Percentiles rank a stretch among this genome's conserved stretches.
Evolutionary conservation across 2,797 vertebrate species (phyloP).

Genomic region (Thunnus albacares): DNA sequence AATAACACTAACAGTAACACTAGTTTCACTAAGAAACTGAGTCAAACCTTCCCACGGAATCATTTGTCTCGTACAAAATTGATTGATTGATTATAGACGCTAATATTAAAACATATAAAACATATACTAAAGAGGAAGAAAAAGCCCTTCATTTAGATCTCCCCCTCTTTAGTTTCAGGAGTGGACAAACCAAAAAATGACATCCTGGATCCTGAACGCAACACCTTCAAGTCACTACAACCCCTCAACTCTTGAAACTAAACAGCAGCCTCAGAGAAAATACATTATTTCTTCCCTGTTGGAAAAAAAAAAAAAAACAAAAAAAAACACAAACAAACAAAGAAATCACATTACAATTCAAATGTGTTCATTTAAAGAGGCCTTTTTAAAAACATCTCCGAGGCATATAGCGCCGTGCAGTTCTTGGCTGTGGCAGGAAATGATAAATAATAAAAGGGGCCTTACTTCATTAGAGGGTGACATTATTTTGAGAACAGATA

Average conservation of each 20-base stretch:
- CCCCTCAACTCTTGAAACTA: constrained; percentile 35
- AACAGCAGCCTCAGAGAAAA: constrained; percentile 71
- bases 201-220: constrained; percentile 5
- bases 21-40: not conserved
- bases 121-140: too few relatives aligned
- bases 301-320: not conserved
- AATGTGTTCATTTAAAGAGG: constrained; percentile 82
- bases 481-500: constrained; percentile 84
- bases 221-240: constrained; percentile 28
- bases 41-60: not conserved
- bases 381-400: constrained; percentile 77
- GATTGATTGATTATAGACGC: not conserved
- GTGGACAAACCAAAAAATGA: not conserved
- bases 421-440: constrained; percentile 68
- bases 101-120: not conserved
- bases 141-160: not conserved
- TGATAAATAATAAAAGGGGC: constrained; percentile 80
- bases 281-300: constrained; percentile 59
- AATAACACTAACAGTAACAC: not conserved
- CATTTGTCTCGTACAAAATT: not conserved
- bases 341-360: constrained; percentile 81
- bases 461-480: constrained; percentile 84
- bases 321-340: constrained; percentile 6
- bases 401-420: constrained; percentile 54
- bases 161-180: not conserved